Conservation (phyloP, 2,888 invertebrate genomes). For the Phalera bucephala region DNA sequence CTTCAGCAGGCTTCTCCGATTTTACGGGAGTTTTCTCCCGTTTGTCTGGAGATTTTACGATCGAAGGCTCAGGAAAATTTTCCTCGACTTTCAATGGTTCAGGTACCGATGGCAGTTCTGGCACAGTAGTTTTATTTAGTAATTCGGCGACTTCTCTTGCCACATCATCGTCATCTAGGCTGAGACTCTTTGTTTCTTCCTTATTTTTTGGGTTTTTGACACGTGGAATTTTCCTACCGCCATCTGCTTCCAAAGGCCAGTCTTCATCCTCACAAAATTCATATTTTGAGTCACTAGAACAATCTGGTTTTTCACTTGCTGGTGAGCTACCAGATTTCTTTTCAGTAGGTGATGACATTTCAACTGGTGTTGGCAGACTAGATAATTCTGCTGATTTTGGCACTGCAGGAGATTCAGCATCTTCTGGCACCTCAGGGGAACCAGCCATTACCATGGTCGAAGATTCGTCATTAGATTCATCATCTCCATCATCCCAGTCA, state of each 20-base stretch:
- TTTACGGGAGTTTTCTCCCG: slow-evolving; percentile 41
- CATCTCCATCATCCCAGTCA: slow-evolving; percentile 88
- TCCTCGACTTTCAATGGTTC: slow-evolving; percentile 77
- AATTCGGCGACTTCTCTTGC: slow-evolving; percentile 84
- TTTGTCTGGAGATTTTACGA: slow-evolving; percentile 78
- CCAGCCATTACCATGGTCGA: slow-evolving; percentile 54
- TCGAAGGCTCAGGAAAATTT: slow-evolving; percentile 82
- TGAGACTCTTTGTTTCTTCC: slow-evolving; percentile 66
- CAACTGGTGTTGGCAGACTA: slow-evolving; percentile 44
- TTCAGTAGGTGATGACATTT: slow-evolving; percentile 44
- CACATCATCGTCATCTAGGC: slow-evolving; percentile 73
- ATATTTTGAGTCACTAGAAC: slow-evolving; percentile 86
- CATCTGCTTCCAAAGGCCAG: slow-evolving; percentile 79
- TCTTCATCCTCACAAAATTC: slow-evolving; percentile 91
- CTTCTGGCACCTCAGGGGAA: slow-evolving; percentile 62
- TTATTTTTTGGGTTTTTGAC: slow-evolving; percentile 75
- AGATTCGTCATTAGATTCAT: slow-evolving; percentile 65
- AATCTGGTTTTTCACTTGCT: slow-evolving; percentile 63
- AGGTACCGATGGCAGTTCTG: slow-evolving; percentile 81
- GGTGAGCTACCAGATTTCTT: slow-evolving; percentile 45
- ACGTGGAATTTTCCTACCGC: slow-evolving; percentile 86
- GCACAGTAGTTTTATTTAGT: slow-evolving; percentile 83
- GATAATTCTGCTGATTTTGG: slow-evolving; percentile 65
- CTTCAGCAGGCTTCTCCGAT: slow-evolving; percentile 45
- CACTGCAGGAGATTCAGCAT: slow-evolving; percentile 62